Conservation (phyloP, 2,888 invertebrate species). For the Cerastoderma edule region DNA sequence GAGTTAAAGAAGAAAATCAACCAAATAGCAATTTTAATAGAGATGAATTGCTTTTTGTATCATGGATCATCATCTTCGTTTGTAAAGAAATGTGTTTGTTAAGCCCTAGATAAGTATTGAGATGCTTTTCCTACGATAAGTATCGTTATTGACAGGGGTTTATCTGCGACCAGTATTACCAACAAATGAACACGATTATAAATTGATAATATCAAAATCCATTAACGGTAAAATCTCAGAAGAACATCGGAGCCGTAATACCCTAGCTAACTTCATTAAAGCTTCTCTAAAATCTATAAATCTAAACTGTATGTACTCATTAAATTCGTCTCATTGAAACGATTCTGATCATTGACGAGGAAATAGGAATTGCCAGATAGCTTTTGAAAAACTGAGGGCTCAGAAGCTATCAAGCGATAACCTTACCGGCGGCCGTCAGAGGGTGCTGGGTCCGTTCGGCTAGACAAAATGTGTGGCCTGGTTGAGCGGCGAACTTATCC, state of each 20-base stretch:
- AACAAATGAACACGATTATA: no score
- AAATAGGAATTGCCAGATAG: not conserved
- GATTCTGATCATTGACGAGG: not conserved
- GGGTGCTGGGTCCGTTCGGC: not conserved
- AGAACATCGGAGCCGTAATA: not conserved
- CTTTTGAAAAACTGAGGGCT: not conserved
- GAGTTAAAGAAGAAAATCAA: not conserved
- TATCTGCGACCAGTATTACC: no score
- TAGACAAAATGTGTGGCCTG: conserved; percentile 6
- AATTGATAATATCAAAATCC: no score
- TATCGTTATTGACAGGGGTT: no score
- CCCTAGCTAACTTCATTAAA: not conserved
- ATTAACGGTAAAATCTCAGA: no score
- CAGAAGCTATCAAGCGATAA: not conserved
- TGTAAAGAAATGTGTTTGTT: not conserved
- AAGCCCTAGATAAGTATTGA: not conserved
- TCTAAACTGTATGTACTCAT: not conserved
- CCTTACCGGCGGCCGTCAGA: conserved; percentile 12
- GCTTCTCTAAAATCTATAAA: not conserved
- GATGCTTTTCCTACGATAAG: not conserved
- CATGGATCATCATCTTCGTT: not conserved
- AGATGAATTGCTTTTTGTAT: not conserved
- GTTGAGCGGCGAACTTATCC: conserved; percentile 9
- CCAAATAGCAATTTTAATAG: not conserved
- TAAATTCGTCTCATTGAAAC: not conserved